A percentile compares a stretch with the other conserved stretches of the same genome.
Conservation (phyloP, 2,113 vertebrate species). For the Orcinus orca region DNA sequence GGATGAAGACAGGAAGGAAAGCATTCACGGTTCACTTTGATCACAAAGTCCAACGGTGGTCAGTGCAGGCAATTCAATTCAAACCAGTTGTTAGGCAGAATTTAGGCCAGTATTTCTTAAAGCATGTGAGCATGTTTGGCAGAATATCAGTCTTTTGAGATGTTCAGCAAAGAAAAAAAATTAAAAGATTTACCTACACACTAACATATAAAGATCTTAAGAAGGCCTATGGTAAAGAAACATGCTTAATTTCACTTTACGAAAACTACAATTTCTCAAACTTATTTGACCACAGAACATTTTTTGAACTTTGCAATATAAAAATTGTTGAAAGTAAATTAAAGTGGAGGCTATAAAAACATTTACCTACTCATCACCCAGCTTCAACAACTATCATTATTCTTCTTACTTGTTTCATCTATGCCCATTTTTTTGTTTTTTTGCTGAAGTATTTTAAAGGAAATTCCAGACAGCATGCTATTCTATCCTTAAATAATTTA, state of each 20-base stretch:
- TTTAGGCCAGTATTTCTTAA: neutral
- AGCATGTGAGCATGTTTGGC: neutral
- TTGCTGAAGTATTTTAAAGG: neutral
- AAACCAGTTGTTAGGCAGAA: neutral
- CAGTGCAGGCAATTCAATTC: neutral
- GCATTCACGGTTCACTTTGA: neutral
- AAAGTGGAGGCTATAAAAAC: neutral
- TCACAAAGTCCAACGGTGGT: neutral
- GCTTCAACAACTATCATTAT: neutral
- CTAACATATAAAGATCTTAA: neutral
- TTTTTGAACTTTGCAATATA: neutral
- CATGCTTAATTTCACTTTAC: neutral
- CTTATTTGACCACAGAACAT: neutral
- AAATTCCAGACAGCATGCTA: neutral
- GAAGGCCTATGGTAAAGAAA: conserved; percentile 9
- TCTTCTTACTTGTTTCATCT: neutral
- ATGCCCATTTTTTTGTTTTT: neutral
- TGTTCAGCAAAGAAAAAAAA: neutral
- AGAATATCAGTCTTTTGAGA: neutral
- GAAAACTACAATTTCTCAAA: neutral
- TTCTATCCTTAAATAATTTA: neutral
- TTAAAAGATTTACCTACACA: neutral
- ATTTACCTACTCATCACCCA: neutral
- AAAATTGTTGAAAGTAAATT: neutral
- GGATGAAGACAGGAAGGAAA: neutral